Percentiles rank a stretch among this genome's conserved stretches.
Conservation (phyloP, 2,888 invertebrate species). For the Pristionchus mayeri region DNA sequence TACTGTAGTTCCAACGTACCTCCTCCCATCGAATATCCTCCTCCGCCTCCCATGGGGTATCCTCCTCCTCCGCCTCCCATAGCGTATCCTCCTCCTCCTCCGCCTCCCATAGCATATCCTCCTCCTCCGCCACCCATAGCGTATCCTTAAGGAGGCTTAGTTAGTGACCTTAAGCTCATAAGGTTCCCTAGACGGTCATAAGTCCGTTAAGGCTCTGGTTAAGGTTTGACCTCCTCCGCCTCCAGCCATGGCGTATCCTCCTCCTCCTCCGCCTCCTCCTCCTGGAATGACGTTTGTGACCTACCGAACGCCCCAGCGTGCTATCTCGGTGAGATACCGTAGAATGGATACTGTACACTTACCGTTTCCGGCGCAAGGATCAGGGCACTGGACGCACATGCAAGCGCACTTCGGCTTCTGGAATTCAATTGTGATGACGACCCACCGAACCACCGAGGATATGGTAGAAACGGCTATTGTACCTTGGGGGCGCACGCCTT, state of each 20-base stretch:
- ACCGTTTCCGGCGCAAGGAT: conserved; percentile 35
- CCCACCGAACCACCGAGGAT: no score
- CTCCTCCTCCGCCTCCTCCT: conserved; percentile 50
- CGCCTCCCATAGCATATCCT: conserved; percentile 47
- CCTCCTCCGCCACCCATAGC: conserved; percentile 40
- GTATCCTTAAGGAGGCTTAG: neutral
- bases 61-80: conserved; percentile 48
- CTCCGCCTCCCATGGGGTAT: conserved; percentile 48
- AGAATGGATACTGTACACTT: neutral
- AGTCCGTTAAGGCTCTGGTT: neutral
- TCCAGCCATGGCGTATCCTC: conserved; percentile 50
- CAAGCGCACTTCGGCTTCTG: conserved; percentile 47
- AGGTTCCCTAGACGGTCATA: neutral
- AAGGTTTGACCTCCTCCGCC: conserved; percentile 43
- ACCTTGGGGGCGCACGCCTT: conserved; percentile 43
- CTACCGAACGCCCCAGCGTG: neutral
- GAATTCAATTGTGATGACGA: neutral
- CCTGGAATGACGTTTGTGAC: neutral
- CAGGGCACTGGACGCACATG: conserved; percentile 50
- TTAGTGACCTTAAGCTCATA: neutral
- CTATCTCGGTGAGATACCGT: neutral
- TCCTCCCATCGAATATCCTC: conserved; percentile 49
- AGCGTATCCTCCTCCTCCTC: conserved; percentile 45
- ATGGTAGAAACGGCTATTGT: neutral
- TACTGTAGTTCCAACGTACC: neutral